phyloP scores from a whole-genome alignment of 2,797 vertebrate species.

The Eleutherodactylus coqui region DNA sequence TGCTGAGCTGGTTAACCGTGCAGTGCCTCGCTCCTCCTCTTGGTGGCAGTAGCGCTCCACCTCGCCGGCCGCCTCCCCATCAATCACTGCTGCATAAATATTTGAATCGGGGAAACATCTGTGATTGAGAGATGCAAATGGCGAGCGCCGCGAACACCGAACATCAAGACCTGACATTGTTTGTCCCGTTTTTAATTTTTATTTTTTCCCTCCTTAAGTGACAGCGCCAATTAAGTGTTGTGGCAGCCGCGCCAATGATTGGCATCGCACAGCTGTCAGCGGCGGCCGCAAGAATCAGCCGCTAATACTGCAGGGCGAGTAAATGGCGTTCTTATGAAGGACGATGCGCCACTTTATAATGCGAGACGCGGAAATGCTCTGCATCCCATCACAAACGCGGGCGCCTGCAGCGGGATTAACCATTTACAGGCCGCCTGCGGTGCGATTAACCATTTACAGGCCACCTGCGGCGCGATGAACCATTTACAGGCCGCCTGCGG shows the following conservation, averaged over 20 bases:
- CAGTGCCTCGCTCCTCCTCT: constrained; percentile 62
- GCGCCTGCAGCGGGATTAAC: not conserved
- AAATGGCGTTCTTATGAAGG: constrained; percentile 58
- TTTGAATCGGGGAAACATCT: constrained; percentile 59
- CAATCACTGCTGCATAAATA: constrained; percentile 45
- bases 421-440: not conserved
- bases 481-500: too few species aligned
- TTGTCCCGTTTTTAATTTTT: constrained; percentile 3
- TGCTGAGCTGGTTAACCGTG: too few species aligned
- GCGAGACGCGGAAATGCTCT: not conserved
- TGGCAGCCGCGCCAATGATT: constrained; percentile 57
- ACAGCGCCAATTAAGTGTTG: constrained; percentile 63
- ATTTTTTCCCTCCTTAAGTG: constrained; percentile 57
- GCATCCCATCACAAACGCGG: not conserved
- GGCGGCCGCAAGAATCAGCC: constrained; percentile 59
- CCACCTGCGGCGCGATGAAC: too few species aligned
- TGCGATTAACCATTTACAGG: too few species aligned
- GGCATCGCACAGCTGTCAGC: constrained; percentile 60
- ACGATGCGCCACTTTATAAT: constrained; percentile 17
- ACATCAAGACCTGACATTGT: too few species aligned
- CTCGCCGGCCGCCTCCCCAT: not conserved
- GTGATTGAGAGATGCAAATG: constrained; percentile 63
- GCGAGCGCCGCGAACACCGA: too few species aligned
- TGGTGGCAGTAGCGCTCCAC: constrained; percentile 72
- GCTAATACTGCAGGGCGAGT: constrained; percentile 53